These are phyloP conservation scores for Conus betulinus DNA, from an alignment of 1,140 invertebrate genomes.

Conservation along the genomic window DNA sequence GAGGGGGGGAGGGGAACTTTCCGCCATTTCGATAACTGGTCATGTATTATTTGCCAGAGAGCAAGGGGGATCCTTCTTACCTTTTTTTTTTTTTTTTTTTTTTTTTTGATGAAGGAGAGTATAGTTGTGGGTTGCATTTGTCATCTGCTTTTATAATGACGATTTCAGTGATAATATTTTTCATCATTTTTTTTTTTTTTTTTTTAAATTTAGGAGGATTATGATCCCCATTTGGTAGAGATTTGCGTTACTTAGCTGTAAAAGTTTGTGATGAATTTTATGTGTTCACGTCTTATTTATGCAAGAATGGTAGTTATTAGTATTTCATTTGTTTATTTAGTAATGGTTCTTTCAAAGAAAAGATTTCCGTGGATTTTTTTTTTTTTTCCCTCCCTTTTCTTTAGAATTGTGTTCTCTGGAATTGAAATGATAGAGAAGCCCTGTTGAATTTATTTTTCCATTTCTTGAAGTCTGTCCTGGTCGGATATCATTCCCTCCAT, in stretches of 20 bases:
- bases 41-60: neutral
- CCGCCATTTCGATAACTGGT: neutral
- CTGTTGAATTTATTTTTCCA: neutral
- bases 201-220: neutral
- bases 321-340: neutral
- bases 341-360: neutral
- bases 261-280: slow-evolving; percentile 5
- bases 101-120: neutral
- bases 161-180: neutral
- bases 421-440: neutral
- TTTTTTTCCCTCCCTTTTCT: neutral
- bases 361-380: neutral
- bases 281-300: slow-evolving; percentile 21
- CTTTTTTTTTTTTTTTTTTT: neutral
- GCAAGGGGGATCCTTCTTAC: neutral
- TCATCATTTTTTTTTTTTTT: neutral
- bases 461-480: slow-evolving; percentile 10
- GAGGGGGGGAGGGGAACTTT: neutral
- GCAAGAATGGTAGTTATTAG: neutral
- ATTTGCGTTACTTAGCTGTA: slow-evolving; percentile 4
- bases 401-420: neutral
- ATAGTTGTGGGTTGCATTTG: slow-evolving; percentile 25
- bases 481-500: neutral
- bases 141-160: slow-evolving; percentile 13
- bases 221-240: neutral